These are phyloP conservation scores for Callocephalon fimbriatum DNA, from an alignment of 2,113 vertebrate genomes.

Conservation along the genomic window DNA sequence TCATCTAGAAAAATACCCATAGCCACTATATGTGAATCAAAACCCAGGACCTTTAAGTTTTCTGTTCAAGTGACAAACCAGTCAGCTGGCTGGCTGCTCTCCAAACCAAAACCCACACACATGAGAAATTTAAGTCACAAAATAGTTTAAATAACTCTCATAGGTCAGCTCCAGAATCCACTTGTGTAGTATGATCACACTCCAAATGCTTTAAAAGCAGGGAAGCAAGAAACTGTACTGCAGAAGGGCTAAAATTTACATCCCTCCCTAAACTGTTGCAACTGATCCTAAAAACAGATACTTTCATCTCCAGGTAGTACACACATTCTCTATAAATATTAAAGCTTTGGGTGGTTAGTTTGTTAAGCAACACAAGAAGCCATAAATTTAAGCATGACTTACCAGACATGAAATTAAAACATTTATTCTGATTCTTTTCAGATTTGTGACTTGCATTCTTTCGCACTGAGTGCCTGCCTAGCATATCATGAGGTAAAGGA, in stretches of 20 bases:
- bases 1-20: neutral
- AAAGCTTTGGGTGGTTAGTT: neutral
- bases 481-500: neutral
- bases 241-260: neutral
- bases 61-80: neutral
- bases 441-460: neutral
- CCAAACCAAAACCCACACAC: neutral
- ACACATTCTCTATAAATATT: neutral
- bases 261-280: neutral
- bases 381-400: neutral
- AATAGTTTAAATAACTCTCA: neutral
- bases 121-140: neutral
- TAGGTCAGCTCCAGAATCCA: neutral
- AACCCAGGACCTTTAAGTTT: neutral
- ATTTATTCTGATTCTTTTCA: neutral
- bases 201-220: neutral
- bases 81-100: neutral
- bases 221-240: neutral
- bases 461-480: neutral
- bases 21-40: neutral
- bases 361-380: neutral
- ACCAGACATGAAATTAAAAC: neutral
- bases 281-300: neutral
- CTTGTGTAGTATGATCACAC: neutral
- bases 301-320: neutral